phyloP scores from a whole-genome alignment of 1,140 invertebrate species.

The Atta colombica region DNA sequence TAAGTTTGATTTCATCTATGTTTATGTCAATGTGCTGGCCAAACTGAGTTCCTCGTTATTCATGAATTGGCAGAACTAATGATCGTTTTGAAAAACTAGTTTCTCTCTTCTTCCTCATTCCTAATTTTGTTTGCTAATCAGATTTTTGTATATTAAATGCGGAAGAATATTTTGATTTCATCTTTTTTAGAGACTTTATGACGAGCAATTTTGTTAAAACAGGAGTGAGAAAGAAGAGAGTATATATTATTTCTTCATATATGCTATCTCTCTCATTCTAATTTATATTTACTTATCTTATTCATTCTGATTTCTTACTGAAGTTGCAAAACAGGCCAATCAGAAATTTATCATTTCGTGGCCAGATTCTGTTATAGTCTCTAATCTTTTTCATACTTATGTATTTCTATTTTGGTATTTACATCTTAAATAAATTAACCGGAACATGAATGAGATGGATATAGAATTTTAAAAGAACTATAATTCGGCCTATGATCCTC shows the following conservation, averaged over 20 bases:
- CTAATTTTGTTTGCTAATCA: not conserved
- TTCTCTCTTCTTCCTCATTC: not conserved
- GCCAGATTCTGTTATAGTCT: too few relatives aligned
- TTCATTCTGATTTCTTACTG: too few relatives aligned
- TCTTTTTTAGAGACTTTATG: too few relatives aligned
- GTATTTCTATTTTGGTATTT: not conserved
- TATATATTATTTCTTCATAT: too few relatives aligned
- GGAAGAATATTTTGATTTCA: not conserved
- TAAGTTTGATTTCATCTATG: constrained; percentile 10
- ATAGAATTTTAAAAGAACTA: not conserved
- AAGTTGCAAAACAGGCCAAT: too few relatives aligned
- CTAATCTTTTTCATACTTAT: too few relatives aligned
- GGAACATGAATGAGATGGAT: not conserved
- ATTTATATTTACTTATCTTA: too few relatives aligned
- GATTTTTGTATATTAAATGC: not conserved
- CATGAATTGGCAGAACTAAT: not conserved
- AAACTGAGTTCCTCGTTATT: not conserved
- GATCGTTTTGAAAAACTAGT: not conserved
- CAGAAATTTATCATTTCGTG: too few relatives aligned
- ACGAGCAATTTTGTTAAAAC: too few relatives aligned
- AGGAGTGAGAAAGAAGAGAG: too few relatives aligned
- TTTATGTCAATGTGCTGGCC: not conserved
- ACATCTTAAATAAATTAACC: not conserved
- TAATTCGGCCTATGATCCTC: not conserved
- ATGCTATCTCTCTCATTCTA: too few relatives aligned